Evolutionary conservation across 2,113 vertebrate species (phyloP).

Genomic region (Mastomys natalensis): DNA sequence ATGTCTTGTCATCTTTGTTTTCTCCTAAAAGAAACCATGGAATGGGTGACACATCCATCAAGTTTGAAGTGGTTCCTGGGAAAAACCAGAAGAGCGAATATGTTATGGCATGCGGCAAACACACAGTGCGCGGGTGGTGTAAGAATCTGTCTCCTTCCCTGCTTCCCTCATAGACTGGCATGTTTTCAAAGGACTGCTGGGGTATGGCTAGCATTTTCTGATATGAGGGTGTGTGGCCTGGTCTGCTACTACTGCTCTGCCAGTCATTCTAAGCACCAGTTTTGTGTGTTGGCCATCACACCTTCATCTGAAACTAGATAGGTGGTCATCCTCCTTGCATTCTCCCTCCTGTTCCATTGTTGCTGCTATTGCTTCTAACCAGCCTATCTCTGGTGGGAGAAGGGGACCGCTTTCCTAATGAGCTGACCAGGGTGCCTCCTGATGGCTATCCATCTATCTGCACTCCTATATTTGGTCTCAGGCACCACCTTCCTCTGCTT

Average conservation of each 20-base stretch:
- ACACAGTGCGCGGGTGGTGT: constrained; percentile 99
- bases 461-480: neutral
- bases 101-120: constrained; percentile 99
- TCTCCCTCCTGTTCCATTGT: neutral
- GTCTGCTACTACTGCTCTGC: neutral
- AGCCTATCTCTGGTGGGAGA: neutral
- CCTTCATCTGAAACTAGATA: neutral
- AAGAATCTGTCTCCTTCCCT: constrained; percentile 82
- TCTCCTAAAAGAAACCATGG: constrained; percentile 95
- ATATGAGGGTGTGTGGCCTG: neutral
- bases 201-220: neutral
- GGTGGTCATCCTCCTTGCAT: neutral
- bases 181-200: neutral
- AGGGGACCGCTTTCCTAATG: neutral
- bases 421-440: neutral
- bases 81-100: constrained; percentile 99
- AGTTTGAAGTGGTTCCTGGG: constrained; percentile 99
- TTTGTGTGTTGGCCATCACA: neutral
- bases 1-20: constrained; percentile 67
- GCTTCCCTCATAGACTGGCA: neutral
- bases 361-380: neutral
- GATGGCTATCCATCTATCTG: neutral
- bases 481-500: neutral
- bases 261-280: neutral
- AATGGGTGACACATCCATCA: constrained; percentile 99